phyloP scores from a whole-genome alignment of 2,113 vertebrate species.

The Riparia riparia region DNA sequence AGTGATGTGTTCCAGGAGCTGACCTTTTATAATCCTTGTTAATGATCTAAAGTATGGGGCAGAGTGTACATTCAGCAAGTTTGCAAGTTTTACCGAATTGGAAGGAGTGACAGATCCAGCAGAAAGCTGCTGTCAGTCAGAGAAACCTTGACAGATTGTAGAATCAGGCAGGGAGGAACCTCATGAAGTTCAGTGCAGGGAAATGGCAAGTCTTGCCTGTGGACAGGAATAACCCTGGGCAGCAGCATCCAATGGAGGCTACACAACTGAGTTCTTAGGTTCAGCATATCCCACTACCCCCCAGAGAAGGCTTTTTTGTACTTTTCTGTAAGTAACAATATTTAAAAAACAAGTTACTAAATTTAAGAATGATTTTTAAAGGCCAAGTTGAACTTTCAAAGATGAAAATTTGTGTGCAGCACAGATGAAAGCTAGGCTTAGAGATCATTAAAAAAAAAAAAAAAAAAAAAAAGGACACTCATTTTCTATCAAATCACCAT shows the following conservation, averaged over 20 bases:
- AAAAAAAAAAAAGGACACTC: fast-evolving
- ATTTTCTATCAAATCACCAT: neutral
- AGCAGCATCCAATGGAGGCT: neutral
- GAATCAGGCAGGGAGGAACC: neutral
- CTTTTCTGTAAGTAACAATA: neutral
- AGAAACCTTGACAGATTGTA: neutral
- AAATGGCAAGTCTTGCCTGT: neutral
- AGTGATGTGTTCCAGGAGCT: neutral
- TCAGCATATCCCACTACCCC: neutral
- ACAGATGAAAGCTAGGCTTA: neutral
- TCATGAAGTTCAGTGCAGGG: neutral
- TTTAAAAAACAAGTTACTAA: neutral
- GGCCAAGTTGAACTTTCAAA: neutral
- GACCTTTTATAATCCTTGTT: neutral
- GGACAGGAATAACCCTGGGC: neutral
- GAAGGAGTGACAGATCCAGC: neutral
- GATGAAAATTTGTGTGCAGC: neutral
- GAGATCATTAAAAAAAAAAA: neutral
- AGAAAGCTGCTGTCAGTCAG: neutral
- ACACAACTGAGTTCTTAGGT: neutral
- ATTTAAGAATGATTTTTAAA: neutral
- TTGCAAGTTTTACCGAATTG: neutral
- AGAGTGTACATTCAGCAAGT: neutral
- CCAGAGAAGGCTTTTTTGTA: neutral
- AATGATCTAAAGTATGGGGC: neutral